These are phyloP conservation scores for Apocheima hispidaria DNA, from an alignment of 2,888 invertebrate genomes.

Conservation along the genomic window DNA sequence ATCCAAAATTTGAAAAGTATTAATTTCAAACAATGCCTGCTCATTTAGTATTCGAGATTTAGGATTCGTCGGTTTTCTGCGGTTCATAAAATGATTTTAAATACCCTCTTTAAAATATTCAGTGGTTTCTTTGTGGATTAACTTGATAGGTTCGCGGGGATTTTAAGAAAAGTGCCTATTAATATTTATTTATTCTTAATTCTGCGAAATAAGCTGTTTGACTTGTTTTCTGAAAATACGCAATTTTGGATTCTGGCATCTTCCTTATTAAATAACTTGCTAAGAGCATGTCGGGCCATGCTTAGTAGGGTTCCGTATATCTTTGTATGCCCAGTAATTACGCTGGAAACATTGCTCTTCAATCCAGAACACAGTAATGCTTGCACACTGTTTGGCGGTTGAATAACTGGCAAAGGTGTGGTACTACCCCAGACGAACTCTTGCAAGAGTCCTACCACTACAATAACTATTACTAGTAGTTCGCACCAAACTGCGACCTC, in stretches of 20 bases:
- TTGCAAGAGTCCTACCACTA: too few relatives aligned
- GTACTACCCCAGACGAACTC: too few relatives aligned
- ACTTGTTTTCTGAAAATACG: conserved; percentile 9
- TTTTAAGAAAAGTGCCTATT: conserved; percentile 49
- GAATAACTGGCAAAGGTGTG: too few relatives aligned
- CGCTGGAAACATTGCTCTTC: too few relatives aligned
- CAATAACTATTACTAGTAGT: too few relatives aligned
- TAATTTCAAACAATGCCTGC: conserved; percentile 38
- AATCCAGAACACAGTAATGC: too few relatives aligned
- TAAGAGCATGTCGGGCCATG: too few relatives aligned
- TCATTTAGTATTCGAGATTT: conserved; percentile 60
- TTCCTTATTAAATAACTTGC: not conserved
- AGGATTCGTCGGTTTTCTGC: conserved; percentile 50
- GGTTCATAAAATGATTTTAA: conserved; percentile 64
- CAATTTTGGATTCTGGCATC: conserved; percentile 3
- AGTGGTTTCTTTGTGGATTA: conserved; percentile 63
- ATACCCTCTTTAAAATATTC: conserved; percentile 65
- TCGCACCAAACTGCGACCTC: too few relatives aligned
- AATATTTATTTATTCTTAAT: conserved; percentile 50
- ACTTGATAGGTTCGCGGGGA: conserved; percentile 51
- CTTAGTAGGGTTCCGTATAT: too few relatives aligned
- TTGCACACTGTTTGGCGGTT: too few relatives aligned
- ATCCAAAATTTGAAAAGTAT: conserved; percentile 15
- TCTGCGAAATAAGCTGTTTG: conserved; percentile 29
- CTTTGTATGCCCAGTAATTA: too few relatives aligned